Evolutionary conservation across 1,140 invertebrate species (phyloP).

Genomic region (Phenacoccus solenopsis): DNA sequence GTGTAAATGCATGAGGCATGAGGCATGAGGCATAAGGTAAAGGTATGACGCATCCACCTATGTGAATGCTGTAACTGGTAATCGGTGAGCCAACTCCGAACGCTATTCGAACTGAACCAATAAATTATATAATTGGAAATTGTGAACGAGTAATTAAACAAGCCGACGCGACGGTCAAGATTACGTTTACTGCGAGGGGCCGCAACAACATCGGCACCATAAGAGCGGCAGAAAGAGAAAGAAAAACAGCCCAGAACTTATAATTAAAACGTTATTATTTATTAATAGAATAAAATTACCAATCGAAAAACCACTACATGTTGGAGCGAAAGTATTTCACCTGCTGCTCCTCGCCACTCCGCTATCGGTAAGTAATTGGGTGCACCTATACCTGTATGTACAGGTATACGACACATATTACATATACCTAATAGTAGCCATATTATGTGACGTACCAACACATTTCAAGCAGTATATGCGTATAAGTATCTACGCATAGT

Average conservation of each 20-base stretch:
- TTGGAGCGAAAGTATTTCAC: conserved; percentile 4
- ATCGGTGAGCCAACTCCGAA: not conserved
- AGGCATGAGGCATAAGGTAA: too few relatives aligned
- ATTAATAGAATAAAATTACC: conserved; percentile 9
- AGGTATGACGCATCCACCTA: too few relatives aligned
- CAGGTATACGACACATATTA: too few relatives aligned
- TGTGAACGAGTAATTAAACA: conserved; percentile 15
- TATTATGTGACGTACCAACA: too few relatives aligned
- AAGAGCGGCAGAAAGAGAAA: not conserved
- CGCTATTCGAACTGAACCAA: not conserved
- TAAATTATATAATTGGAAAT: conserved; percentile 14
- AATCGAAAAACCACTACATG: not conserved
- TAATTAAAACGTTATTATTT: conserved; percentile 18
- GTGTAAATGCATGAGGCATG: too few relatives aligned
- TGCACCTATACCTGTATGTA: too few relatives aligned
- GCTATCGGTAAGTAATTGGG: too few relatives aligned
- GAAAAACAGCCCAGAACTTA: not conserved
- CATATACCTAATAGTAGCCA: too few relatives aligned
- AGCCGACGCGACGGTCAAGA: not conserved
- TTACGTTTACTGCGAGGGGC: not conserved
- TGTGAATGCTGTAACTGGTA: not conserved
- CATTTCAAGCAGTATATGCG: too few relatives aligned
- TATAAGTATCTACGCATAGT: too few relatives aligned
- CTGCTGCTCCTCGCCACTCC: conserved; percentile 4
- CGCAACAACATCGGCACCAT: not conserved